These are phyloP conservation scores for Lanistes nyassanus DNA, from an alignment of 1,140 invertebrate genomes.

Conservation along the genomic window DNA sequence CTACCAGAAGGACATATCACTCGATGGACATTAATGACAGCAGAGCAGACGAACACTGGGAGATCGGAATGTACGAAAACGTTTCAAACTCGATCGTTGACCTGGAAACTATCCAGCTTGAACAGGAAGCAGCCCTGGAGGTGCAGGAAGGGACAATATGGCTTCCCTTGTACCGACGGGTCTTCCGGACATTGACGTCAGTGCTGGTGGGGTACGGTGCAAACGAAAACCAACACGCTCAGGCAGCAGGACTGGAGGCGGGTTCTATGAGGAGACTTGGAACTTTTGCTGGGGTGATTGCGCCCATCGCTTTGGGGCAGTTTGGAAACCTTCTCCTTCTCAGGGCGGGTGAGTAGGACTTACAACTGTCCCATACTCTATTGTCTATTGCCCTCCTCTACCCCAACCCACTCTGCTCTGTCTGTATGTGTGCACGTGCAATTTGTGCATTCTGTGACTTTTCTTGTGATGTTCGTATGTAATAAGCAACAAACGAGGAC, in stretches of 20 bases:
- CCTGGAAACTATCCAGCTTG: background rate
- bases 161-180: background rate
- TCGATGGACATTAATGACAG: too few relatives aligned
- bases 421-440: background rate
- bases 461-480: too few relatives aligned
- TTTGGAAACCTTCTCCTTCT: slow-evolving; percentile 96
- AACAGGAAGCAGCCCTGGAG: background rate
- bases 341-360: slow-evolving; percentile 82
- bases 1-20: too few relatives aligned
- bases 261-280: slow-evolving; percentile 74
- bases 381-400: background rate
- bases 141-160: background rate
- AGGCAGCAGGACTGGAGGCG: background rate
- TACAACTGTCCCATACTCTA: too few relatives aligned
- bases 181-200: background rate
- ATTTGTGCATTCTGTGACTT: too few relatives aligned
- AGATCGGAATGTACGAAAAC: too few relatives aligned
- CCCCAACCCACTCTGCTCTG: background rate
- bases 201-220: background rate
- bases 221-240: background rate
- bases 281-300: slow-evolving; percentile 96
- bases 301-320: slow-evolving; percentile 96
- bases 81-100: background rate
- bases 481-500: too few relatives aligned
- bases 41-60: too few relatives aligned